Base-by-base conservation (phyloP, 2,888 invertebrate genomes). In the Pinctada fucata region DNA sequence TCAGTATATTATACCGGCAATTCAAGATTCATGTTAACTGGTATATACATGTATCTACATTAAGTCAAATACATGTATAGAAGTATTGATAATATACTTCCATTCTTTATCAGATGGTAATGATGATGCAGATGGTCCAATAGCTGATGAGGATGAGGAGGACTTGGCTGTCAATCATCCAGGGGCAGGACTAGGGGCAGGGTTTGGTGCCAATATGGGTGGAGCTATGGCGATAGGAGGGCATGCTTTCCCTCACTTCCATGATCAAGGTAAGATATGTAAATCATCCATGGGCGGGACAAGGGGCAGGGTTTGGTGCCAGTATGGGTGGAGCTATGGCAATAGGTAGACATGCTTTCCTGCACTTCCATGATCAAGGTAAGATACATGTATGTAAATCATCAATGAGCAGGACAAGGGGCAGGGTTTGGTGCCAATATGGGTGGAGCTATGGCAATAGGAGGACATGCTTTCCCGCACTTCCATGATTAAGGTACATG, bases 71-170 rank as follows among this genome's bases (percentile, higher is more conserved):
- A n/a, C n/a, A n/a, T n/a, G n/a, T n/a, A 31, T 31, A 31, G 31
- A 31, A 1, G 31, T 31, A 31, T 31, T 31, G 0, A 31, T 31
- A 31, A 31, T 31, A 31, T 31, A 31, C 31, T 31, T 31, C 31
- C 31, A 31, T 31, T 31, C 31, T 31, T 31, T 31, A 31, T 31
- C 31, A 31, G 72, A 72, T 48, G 72, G 49, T 45, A 67, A 77
- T 31, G 72, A 68, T 8, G 74, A 79, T 48, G 78, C 49, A 64
- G 79, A 79, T 3, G 82, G 73, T 70, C 51, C 31, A 3, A 69
- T 72, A 31, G 31, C 31, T 31, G 31, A 31, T 31, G 31, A 31
- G 79, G 78, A 8, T 63, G 71, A 13, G 74, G 72, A 3, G 79
- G 75, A 5, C 31, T 64, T 48, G 74, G 72, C 49, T 49, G 47